phyloP scores from a whole-genome alignment of 2,888 invertebrate species.

The Pyrochroa serraticornis region DNA sequence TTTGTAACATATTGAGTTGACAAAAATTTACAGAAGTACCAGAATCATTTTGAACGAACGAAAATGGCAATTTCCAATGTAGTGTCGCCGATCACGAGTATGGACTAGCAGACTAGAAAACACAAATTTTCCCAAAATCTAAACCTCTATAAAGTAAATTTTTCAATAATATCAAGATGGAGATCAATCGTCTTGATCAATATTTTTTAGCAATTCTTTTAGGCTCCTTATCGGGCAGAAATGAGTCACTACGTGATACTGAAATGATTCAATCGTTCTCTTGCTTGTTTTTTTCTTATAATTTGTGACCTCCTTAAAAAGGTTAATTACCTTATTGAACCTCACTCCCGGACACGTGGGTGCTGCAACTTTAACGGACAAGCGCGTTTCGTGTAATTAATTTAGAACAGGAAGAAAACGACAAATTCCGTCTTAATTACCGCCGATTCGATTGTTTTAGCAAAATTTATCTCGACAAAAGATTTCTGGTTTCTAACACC shows the following conservation, averaged over 20 bases:
- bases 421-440: not conserved
- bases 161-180: too few relatives aligned
- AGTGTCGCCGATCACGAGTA: too few relatives aligned
- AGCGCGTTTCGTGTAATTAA: not conserved
- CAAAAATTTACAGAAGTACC: too few relatives aligned
- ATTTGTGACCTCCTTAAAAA: conserved; percentile 7
- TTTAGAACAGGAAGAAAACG: conserved; percentile 11
- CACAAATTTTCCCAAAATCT: too few relatives aligned
- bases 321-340: conserved; percentile 15
- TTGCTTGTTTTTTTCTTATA: not conserved
- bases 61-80: too few relatives aligned
- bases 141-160: too few relatives aligned
- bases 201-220: too few relatives aligned
- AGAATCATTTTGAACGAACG: too few relatives aligned
- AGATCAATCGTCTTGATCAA: too few relatives aligned
- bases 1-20: too few relatives aligned
- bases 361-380: not conserved
- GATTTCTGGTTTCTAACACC: not conserved
- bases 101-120: too few relatives aligned
- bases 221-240: too few relatives aligned
- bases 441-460: not conserved
- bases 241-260: not conserved
- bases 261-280: conserved; percentile 3
- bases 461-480: not conserved
- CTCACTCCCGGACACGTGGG: conserved; percentile 1